Evolutionary conservation across 1,140 invertebrate genomes (phyloP).

Genomic region (Adelges cooleyi): DNA sequence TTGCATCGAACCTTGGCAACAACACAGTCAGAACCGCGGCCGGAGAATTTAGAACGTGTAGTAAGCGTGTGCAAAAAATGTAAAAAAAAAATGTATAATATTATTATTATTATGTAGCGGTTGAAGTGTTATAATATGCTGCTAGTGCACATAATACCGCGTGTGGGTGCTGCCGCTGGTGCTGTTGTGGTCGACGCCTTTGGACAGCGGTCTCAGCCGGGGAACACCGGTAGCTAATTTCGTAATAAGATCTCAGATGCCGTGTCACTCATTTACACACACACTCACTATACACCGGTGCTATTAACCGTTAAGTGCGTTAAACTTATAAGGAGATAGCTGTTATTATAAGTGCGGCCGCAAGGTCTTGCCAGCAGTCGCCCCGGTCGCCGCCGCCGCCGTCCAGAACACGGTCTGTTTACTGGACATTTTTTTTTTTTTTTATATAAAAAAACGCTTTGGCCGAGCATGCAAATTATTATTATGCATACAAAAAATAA

Average conservation of each 20-base stretch:
- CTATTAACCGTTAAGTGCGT: not conserved
- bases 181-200: too few species aligned
- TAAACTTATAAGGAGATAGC: slow-evolving; percentile 25
- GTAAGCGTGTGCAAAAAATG: not conserved
- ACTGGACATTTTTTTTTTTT: too few species aligned
- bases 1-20: slow-evolving; percentile 14
- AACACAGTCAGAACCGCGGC: not conserved
- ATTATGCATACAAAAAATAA: too few species aligned
- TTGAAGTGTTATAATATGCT: not conserved
- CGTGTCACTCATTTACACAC: not conserved
- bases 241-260: not conserved
- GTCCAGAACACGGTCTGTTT: not conserved
- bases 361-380: slow-evolving; percentile 11
- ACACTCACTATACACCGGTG: not conserved
- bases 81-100: too few species aligned
- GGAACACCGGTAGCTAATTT: slow-evolving; percentile 20
- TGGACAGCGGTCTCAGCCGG: not conserved
- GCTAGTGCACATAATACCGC: not conserved
- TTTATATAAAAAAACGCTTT: too few species aligned
- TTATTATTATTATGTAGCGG: too few species aligned
- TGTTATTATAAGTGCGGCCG: not conserved
- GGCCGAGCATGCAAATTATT: too few species aligned
- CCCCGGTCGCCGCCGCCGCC: not conserved
- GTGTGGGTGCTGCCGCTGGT: slow-evolving; percentile 6
- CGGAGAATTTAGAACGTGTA: slow-evolving; percentile 12